These are phyloP conservation scores for Acromyrmex heyeri DNA, from an alignment of 1,140 invertebrate genomes.

Conservation along the genomic window DNA sequence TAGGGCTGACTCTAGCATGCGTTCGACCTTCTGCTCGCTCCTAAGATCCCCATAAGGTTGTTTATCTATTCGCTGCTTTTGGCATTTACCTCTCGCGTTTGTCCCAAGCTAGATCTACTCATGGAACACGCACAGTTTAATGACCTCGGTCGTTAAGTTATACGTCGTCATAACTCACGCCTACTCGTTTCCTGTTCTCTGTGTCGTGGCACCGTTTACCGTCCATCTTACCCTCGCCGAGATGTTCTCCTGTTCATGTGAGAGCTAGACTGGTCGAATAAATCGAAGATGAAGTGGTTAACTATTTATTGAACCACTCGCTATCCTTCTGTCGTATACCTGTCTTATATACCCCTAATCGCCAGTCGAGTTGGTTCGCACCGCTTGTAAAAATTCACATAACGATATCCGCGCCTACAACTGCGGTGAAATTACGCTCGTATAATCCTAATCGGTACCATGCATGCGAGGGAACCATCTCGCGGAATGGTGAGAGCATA, in stretches of 20 bases:
- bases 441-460: conserved; percentile 75
- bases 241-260: conserved; percentile 79
- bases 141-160: not conserved
- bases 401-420: not conserved
- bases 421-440: conserved; percentile 56
- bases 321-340: not conserved
- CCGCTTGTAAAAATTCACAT: conserved; percentile 38
- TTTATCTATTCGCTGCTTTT: conserved; percentile 78
- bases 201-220: conserved; percentile 40
- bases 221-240: not conserved
- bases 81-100: conserved; percentile 58
- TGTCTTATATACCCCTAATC: conserved; percentile 61
- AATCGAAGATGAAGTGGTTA: not conserved
- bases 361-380: conserved; percentile 18
- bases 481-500: not conserved
- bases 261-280: conserved; percentile 58
- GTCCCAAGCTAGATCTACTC: conserved; percentile 46
- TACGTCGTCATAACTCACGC: conserved; percentile 60
- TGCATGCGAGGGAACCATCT: conserved; percentile 36
- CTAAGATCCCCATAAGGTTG: conserved; percentile 76
- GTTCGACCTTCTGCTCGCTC: conserved; percentile 73
- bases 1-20: conserved; percentile 52
- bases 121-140: conserved; percentile 11
- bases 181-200: conserved; percentile 71
- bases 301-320: not conserved